Evolutionary conservation across 1,140 invertebrate species (phyloP).

Genomic region (Artemia franciscana): DNA sequence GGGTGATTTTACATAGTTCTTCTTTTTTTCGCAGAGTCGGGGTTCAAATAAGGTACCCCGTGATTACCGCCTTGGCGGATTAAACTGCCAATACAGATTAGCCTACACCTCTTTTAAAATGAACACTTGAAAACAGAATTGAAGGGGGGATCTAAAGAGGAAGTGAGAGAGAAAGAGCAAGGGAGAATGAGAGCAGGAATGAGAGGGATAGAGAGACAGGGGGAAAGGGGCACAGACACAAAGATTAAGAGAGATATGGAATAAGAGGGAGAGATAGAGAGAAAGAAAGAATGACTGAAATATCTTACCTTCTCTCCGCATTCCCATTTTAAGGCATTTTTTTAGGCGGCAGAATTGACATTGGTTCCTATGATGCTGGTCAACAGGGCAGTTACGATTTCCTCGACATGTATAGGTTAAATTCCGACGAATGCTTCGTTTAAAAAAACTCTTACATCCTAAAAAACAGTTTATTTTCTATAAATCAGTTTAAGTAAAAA

Average conservation of each 20-base stretch:
- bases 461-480: conserved; percentile 22
- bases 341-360: conserved; percentile 93
- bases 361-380: conserved; percentile 96
- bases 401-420: conserved; percentile 92
- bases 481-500: too few species aligned
- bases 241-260: background rate
- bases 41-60: too few species aligned
- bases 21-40: too few species aligned
- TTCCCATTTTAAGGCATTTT: conserved; percentile 98
- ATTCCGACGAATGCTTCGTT: conserved; percentile 84
- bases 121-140: background rate
- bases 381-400: conserved; percentile 87
- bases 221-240: background rate
- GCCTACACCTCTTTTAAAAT: too few species aligned
- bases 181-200: too few species aligned
- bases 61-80: too few species aligned
- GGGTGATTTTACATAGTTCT: too few species aligned
- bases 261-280: background rate
- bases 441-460: conserved; percentile 96
- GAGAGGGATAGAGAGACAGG: background rate
- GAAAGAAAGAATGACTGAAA: background rate
- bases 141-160: background rate
- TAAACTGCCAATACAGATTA: too few species aligned
- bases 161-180: background rate
- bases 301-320: conserved; percentile 93